A percentile compares a stretch with the other conserved stretches of the same genome.
Conservation (phyloP, 1,140 invertebrate species). For the Drosophila navojoa region DNA sequence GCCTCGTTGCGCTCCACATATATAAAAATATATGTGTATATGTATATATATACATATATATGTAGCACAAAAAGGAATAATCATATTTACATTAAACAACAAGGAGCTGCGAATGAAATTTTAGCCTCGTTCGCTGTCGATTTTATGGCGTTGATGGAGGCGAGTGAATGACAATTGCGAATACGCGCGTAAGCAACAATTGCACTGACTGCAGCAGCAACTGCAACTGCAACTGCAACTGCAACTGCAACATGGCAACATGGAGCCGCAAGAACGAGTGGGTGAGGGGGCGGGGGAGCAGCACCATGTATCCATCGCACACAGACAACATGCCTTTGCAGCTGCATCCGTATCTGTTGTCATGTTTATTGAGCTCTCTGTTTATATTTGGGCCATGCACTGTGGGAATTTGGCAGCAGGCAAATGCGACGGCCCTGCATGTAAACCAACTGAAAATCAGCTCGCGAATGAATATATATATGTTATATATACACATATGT, state of each 20-base stretch:
- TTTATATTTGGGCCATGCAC: slow-evolving; percentile 49
- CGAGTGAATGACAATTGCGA: slow-evolving; percentile 26
- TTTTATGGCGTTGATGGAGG: slow-evolving; percentile 48
- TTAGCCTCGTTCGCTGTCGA: slow-evolving; percentile 36
- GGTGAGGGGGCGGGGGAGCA: neutral
- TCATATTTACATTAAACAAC: slow-evolving; percentile 77
- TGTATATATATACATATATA: slow-evolving; percentile 16
- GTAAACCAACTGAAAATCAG: slow-evolving; percentile 44
- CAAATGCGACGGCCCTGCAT: slow-evolving; percentile 17
- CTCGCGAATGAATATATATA: slow-evolving; percentile 14
- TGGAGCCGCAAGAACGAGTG: slow-evolving; percentile 14
- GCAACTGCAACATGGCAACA: too few species aligned
- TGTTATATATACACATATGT: neutral
- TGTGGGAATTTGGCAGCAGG: slow-evolving; percentile 39
- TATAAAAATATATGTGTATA: slow-evolving; percentile 20
- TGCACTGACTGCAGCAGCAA: slow-evolving; percentile 18
- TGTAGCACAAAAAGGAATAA: slow-evolving; percentile 63
- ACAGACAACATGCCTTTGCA: neutral
- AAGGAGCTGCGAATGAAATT: slow-evolving; percentile 50
- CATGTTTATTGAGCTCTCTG: slow-evolving; percentile 45
- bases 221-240: slow-evolving; percentile 17
- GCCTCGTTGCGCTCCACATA: slow-evolving; percentile 26
- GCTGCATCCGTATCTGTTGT: slow-evolving; percentile 26
- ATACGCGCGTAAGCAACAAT: slow-evolving; percentile 43
- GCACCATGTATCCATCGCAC: neutral